phyloP scores from a whole-genome alignment of 2,888 invertebrate genomes.

The Micoletzkya japonica region DNA sequence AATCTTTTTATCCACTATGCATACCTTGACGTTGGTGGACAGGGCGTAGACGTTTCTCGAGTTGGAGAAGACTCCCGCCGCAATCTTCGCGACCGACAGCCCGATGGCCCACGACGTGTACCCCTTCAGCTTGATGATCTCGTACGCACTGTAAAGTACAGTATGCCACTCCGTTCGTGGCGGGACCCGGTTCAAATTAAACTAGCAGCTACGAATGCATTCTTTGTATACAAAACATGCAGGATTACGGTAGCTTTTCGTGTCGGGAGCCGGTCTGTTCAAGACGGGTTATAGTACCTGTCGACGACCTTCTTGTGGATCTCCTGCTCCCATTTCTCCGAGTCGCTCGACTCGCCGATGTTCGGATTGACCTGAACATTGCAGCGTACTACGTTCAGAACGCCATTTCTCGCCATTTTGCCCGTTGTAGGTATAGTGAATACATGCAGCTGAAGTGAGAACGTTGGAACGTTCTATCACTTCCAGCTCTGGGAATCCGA shows the following conservation, averaged over 20 bases:
- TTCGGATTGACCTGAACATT: slow-evolving; percentile 76
- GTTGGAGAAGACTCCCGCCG: slow-evolving; percentile 64
- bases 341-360: slow-evolving; percentile 75
- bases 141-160: slow-evolving; percentile 70
- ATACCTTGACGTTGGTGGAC: slow-evolving; percentile 64
- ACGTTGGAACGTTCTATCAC: too few relatives aligned
- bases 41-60: slow-evolving; percentile 64
- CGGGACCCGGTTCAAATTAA: not conserved
- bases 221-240: too few relatives aligned
- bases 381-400: too few relatives aligned
- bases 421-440: too few relatives aligned
- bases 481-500: too few relatives aligned
- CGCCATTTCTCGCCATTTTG: too few relatives aligned
- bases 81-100: slow-evolving; percentile 64
- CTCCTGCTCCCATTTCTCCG: slow-evolving; percentile 77
- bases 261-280: too few relatives aligned
- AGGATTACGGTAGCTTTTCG: too few relatives aligned
- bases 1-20: not conserved
- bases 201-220: too few relatives aligned
- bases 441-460: too few relatives aligned
- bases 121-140: slow-evolving; percentile 67
- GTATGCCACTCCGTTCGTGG: not conserved
- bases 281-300: too few relatives aligned
- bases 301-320: slow-evolving; percentile 81
- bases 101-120: slow-evolving; percentile 68